Conservation (phyloP, 2,113 vertebrate genomes). For the Alethe diademata region DNA sequence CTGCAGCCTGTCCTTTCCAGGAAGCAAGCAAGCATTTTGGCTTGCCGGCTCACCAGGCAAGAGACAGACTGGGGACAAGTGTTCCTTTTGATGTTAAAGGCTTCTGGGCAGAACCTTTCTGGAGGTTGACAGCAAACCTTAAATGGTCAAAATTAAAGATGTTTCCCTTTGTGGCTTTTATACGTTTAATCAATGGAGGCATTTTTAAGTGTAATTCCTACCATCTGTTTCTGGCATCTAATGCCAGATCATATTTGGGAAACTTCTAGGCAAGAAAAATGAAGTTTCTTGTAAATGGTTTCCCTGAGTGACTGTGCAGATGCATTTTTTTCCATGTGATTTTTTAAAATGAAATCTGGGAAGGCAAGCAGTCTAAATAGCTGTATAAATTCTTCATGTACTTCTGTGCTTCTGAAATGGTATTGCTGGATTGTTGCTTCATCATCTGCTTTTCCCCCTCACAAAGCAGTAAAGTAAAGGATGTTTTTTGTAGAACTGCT, state of each 20-base stretch:
- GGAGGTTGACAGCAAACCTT: not conserved
- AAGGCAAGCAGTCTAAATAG: not conserved
- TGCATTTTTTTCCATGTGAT: not conserved
- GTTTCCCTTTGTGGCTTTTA: not conserved
- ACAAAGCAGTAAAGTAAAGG: not conserved
- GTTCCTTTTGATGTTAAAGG: not conserved
- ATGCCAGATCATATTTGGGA: not conserved
- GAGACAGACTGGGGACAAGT: not conserved
- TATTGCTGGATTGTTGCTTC: not conserved
- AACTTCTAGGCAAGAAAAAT: not conserved
- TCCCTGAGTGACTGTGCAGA: not conserved
- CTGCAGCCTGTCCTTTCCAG: not conserved
- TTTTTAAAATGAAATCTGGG: not conserved
- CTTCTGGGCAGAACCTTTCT: not conserved
- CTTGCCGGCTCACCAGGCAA: not conserved
- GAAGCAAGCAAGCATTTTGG: not conserved
- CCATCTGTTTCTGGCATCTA: not conserved
- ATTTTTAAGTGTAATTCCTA: not conserved
- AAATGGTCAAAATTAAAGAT: not conserved
- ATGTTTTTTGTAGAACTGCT: not conserved
- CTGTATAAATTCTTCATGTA: not conserved
- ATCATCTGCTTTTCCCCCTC: not conserved
- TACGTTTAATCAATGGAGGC: not conserved
- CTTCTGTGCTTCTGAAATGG: not conserved
- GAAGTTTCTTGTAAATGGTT: not conserved